Conservation (phyloP, 1,140 invertebrate genomes). For the Laodelphax striatellus region DNA sequence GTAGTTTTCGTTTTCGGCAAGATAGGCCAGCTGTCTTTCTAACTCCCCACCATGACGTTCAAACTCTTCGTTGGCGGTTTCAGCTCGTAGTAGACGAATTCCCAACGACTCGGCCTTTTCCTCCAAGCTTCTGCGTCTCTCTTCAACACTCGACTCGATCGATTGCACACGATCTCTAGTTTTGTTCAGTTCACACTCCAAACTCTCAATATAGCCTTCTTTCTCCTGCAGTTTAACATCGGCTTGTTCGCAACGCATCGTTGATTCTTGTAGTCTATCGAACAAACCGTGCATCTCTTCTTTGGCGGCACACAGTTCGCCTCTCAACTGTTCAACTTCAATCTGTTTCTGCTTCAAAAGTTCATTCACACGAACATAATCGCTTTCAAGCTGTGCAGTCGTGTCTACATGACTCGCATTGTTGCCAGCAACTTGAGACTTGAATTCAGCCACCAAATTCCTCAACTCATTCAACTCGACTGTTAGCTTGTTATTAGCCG, state of each 20-base stretch:
- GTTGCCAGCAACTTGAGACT: not conserved
- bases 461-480: not conserved
- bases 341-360: no score
- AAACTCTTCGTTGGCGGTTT: conserved; percentile 9
- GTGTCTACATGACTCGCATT: not conserved
- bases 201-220: conserved; percentile 55
- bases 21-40: conserved; percentile 37
- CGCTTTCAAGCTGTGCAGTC: conserved; percentile 13
- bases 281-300: conserved; percentile 18
- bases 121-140: conserved; percentile 39
- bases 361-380: not conserved
- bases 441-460: not conserved
- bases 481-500: not conserved
- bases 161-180: conserved; percentile 44
- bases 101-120: conserved; percentile 37
- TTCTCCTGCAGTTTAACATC: conserved; percentile 57
- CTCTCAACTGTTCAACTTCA: conserved; percentile 4
- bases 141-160: conserved; percentile 43
- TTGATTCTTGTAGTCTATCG: conserved; percentile 16
- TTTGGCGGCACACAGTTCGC: conserved; percentile 12
- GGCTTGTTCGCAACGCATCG: conserved; percentile 11
- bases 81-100: conserved; percentile 13
- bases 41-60: conserved; percentile 29
- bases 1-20: conserved; percentile 35
- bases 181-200: conserved; percentile 51